Conservation (phyloP, 1,140 invertebrate species). For the Drosophila obscura region DNA sequence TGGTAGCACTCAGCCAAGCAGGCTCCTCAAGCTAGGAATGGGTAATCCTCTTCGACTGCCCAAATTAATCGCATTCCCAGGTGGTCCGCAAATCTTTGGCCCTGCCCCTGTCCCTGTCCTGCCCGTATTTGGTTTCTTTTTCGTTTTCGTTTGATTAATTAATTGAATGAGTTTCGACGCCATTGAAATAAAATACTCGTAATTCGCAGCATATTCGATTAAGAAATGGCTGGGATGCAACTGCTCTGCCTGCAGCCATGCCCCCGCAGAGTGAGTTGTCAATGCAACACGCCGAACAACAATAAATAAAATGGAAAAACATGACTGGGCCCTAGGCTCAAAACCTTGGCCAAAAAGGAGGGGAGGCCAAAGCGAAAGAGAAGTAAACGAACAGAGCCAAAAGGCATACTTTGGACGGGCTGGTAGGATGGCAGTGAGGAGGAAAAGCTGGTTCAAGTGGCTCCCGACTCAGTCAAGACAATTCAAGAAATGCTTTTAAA, state of each 20-base stretch:
- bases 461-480: conserved; percentile 66
- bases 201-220: conserved; percentile 54
- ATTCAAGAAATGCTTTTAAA: conserved; percentile 79
- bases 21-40: conserved; percentile 9
- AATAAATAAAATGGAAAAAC: conserved; percentile 67
- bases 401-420: background rate
- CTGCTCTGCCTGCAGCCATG: conserved; percentile 1
- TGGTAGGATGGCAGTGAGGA: background rate
- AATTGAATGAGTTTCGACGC: conserved; percentile 45
- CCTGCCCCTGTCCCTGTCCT: background rate
- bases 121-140: conserved; percentile 19
- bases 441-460: conserved; percentile 57
- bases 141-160: conserved; percentile 44
- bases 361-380: conserved; percentile 12
- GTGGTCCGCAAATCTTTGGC: conserved; percentile 6
- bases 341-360: conserved; percentile 2
- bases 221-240: conserved; percentile 18
- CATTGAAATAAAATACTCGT: conserved; percentile 35
- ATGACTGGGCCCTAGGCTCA: background rate
- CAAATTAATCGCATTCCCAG: conserved; percentile 49
- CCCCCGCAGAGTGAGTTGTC: conserved; percentile 45
- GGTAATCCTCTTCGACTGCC: background rate
- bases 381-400: conserved; percentile 15
- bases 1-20: background rate
- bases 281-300: conserved; percentile 57